A percentile compares a stretch with the other conserved stretches of the same genome.
Conservation (phyloP, 2,888 invertebrate species). For the Acrobasis repandana region DNA sequence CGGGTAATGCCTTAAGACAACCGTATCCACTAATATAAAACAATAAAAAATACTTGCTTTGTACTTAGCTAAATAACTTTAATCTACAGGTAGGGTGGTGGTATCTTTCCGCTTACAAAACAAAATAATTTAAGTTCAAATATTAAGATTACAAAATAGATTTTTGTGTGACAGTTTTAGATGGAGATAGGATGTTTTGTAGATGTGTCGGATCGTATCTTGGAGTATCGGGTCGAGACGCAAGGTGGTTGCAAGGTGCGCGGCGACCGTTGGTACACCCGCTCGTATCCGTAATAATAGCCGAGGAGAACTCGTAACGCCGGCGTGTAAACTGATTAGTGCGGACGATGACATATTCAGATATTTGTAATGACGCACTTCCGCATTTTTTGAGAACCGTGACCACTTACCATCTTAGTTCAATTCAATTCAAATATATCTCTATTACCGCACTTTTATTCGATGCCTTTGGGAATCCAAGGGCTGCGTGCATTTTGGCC, state of each 20-base stretch:
- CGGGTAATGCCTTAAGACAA: conserved; percentile 74
- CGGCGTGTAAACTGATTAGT: conserved; percentile 74
- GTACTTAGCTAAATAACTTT: conserved; percentile 73
- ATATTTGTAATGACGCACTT: conserved; percentile 33
- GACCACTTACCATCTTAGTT: not conserved
- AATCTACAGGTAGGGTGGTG: conserved; percentile 72
- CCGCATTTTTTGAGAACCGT: conserved; percentile 22
- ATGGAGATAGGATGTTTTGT: conserved; percentile 40
- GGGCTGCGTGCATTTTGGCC: too few species aligned
- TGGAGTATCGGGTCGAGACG: conserved; percentile 68
- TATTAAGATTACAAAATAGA: conserved; percentile 8
- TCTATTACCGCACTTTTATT: conserved; percentile 4
- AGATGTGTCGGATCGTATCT: conserved; percentile 61
- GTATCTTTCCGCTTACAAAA: conserved; percentile 60
- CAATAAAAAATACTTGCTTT: conserved; percentile 61
- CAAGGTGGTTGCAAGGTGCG: conserved; percentile 80
- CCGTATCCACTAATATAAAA: conserved; percentile 75
- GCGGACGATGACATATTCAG: conserved; percentile 44
- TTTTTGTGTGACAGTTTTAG: conserved; percentile 18
- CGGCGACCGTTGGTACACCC: conserved; percentile 67
- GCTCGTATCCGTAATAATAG: conserved; percentile 53
- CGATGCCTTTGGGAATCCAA: too few species aligned
- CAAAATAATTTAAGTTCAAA: conserved; percentile 22
- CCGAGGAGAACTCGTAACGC: conserved; percentile 48
- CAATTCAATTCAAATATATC: too few species aligned